These are phyloP conservation scores for Tipula unca DNA, from an alignment of 2,888 invertebrate genomes.

Conservation along the genomic window DNA sequence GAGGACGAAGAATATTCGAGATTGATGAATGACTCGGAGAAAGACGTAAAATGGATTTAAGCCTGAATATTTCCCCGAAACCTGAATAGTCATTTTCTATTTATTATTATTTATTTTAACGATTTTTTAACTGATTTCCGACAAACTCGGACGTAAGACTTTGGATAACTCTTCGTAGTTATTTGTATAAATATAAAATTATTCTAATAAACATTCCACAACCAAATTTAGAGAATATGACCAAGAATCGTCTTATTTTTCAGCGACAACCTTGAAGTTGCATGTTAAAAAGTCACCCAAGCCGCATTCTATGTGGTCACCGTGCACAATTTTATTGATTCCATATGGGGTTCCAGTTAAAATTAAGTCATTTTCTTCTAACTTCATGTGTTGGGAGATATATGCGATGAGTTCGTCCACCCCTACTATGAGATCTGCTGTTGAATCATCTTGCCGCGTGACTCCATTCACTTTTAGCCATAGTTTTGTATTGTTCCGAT, in stretches of 20 bases:
- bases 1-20: background rate
- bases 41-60: conserved; percentile 17
- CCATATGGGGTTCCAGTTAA: conserved; percentile 68
- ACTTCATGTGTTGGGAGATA: conserved; percentile 57
- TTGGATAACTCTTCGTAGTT: background rate
- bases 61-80: background rate
- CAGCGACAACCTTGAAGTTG: conserved; percentile 35
- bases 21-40: background rate
- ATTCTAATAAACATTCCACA: background rate
- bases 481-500: conserved; percentile 50
- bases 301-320: conserved; percentile 58
- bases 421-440: conserved; percentile 55
- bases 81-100: background rate
- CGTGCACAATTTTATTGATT: conserved; percentile 52
- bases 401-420: conserved; percentile 53
- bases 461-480: conserved; percentile 57
- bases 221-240: no score
- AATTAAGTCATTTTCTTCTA: conserved; percentile 65
- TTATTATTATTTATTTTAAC: background rate
- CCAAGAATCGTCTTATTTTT: no score
- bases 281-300: conserved; percentile 40
- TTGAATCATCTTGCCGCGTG: conserved; percentile 51
- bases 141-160: background rate
- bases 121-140: background rate
- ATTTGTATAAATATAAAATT: background rate